Conservation (phyloP, 2,888 invertebrate species). For the Arge pagana region DNA sequence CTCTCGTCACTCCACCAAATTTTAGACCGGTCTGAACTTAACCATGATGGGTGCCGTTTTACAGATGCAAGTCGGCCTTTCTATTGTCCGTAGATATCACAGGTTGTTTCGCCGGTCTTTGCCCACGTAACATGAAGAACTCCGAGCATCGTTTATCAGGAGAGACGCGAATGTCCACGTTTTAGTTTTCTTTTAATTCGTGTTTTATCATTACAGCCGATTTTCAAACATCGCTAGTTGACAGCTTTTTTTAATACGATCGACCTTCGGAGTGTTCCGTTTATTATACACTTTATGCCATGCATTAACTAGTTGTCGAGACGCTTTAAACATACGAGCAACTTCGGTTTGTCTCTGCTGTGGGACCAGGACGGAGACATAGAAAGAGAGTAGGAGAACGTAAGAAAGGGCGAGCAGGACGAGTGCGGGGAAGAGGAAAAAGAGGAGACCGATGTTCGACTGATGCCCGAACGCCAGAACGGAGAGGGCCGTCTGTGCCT, state of each 20-base stretch:
- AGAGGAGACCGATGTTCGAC: no score
- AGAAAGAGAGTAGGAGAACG: no score
- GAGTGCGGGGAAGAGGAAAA: no score
- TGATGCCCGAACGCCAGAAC: no score
- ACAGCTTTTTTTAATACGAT: slow-evolving; percentile 8
- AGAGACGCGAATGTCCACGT: slow-evolving; percentile 4
- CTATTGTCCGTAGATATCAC: slow-evolving; percentile 2
- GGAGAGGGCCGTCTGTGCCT: no score
- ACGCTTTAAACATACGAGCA: slow-evolving; percentile 6
- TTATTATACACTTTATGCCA: slow-evolving; percentile 6
- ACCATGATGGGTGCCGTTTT: slow-evolving; percentile 7
- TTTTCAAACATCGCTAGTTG: background rate
- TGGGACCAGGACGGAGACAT: no score
- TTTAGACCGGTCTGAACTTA: no score
- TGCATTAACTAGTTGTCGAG: slow-evolving; percentile 12
- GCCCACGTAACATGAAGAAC: slow-evolving; percentile 6
- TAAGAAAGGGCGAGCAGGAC: no score
- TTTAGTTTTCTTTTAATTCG: background rate
- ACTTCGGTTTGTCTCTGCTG: no score
- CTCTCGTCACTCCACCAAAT: no score
- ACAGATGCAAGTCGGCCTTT: background rate
- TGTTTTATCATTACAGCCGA: background rate
- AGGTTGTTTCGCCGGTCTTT: slow-evolving; percentile 5
- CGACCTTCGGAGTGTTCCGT: slow-evolving; percentile 7
- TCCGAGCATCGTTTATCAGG: slow-evolving; percentile 12